Conservation (phyloP, 2,888 invertebrate genomes). For the Rhopalosiphum nymphaeae region DNA sequence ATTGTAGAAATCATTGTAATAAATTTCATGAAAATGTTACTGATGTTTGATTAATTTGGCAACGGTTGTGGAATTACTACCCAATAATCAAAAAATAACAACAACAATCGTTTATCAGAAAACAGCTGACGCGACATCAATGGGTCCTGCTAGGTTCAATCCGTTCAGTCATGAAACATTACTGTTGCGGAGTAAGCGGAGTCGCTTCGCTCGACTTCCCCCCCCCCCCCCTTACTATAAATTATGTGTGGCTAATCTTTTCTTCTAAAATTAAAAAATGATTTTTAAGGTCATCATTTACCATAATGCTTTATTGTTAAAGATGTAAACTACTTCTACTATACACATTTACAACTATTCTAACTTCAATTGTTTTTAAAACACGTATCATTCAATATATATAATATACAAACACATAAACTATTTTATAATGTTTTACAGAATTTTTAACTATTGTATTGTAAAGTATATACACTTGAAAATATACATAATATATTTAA, state of each 20-base stretch:
- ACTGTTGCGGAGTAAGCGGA: background rate
- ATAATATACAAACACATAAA: background rate
- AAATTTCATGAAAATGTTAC: background rate
- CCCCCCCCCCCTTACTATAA: background rate
- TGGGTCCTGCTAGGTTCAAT: background rate
- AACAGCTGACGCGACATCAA: background rate
- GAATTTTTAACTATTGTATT: background rate
- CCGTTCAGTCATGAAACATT: background rate
- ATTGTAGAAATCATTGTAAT: background rate
- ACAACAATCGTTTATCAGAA: background rate
- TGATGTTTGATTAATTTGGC: background rate
- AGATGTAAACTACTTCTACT: background rate
- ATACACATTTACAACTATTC: background rate
- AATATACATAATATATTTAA: background rate
- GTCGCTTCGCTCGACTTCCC: background rate
- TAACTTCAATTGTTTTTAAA: background rate
- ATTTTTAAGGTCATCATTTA: background rate
- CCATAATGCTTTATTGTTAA: background rate
- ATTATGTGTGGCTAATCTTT: background rate
- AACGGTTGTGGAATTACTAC: background rate
- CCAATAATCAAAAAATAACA: background rate
- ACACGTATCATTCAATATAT: background rate
- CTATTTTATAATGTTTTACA: background rate
- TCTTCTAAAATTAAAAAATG: background rate
- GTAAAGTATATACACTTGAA: background rate